phyloP scores from a whole-genome alignment of 2,888 invertebrate genomes.

The Scrobipalpa atriplicella region DNA sequence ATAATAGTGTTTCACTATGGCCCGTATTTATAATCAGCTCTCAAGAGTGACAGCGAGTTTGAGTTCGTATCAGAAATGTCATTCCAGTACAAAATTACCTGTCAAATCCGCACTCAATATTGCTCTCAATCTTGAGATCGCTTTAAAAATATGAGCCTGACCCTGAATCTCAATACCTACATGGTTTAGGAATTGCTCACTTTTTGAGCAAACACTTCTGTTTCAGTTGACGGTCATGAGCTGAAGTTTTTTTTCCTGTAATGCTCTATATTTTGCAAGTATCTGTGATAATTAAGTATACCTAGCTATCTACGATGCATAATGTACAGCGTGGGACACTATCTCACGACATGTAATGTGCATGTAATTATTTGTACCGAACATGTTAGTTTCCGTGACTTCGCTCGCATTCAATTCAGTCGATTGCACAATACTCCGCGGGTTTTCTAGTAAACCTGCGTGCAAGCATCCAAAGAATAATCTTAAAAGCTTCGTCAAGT shows the following conservation, averaged over 20 bases:
- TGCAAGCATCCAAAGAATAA: slow-evolving; percentile 6
- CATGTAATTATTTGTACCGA: not conserved
- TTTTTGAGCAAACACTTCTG: too few relatives aligned
- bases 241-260: not conserved
- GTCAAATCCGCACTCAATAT: too few relatives aligned
- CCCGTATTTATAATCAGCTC: too few relatives aligned
- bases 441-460: slow-evolving; percentile 9
- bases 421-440: not conserved
- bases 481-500: slow-evolving; percentile 4
- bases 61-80: too few relatives aligned
- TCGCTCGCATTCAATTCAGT: not conserved
- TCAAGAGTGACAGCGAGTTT: too few relatives aligned
- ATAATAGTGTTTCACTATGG: too few relatives aligned
- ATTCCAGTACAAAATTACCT: too few relatives aligned
- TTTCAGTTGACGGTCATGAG: too few relatives aligned
- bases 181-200: too few relatives aligned
- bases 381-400: slow-evolving; percentile 14
- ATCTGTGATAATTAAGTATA: not conserved
- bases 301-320: not conserved
- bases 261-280: slow-evolving; percentile 5
- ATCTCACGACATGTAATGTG: slow-evolving; percentile 8
- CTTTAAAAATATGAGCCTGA: too few relatives aligned
- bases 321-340: slow-evolving; percentile 11
- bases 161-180: too few relatives aligned
- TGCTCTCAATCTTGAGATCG: too few relatives aligned